Evolutionary conservation across 2,113 vertebrate genomes (phyloP).

Genomic region (Clarias macrocephalus): DNA sequence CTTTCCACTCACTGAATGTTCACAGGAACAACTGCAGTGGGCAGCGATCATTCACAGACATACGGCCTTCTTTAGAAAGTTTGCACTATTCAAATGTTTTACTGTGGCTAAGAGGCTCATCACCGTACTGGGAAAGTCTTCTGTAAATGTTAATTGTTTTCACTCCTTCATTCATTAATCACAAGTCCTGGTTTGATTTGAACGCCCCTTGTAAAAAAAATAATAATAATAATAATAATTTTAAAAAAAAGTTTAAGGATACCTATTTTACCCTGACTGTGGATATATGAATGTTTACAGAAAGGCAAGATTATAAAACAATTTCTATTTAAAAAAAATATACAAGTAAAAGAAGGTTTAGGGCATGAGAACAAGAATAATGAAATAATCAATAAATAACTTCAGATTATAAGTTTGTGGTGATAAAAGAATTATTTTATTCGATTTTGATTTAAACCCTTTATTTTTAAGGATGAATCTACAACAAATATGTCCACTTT

Average conservation of each 20-base stretch:
- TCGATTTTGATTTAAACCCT: not conserved
- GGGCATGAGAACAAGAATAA: not conserved
- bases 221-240: too few relatives aligned
- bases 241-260: not conserved
- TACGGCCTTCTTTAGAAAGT: too few relatives aligned
- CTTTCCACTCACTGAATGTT: too few relatives aligned
- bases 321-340: not conserved
- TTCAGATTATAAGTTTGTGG: not conserved
- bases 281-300: not conserved
- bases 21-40: too few relatives aligned
- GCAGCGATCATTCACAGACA: too few relatives aligned
- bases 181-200: too few relatives aligned
- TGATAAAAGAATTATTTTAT: not conserved
- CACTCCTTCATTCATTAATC: too few relatives aligned
- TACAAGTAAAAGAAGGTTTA: not conserved
- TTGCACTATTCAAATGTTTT: too few relatives aligned
- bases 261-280: not conserved
- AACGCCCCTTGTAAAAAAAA: not conserved
- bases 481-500: not conserved
- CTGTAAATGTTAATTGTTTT: too few relatives aligned
- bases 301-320: not conserved
- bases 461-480: not conserved
- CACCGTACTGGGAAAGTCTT: too few relatives aligned
- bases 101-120: too few relatives aligned
- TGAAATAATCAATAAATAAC: not conserved